phyloP scores from a whole-genome alignment of 2,113 vertebrate genomes.

The Synchiropus splendidus region DNA sequence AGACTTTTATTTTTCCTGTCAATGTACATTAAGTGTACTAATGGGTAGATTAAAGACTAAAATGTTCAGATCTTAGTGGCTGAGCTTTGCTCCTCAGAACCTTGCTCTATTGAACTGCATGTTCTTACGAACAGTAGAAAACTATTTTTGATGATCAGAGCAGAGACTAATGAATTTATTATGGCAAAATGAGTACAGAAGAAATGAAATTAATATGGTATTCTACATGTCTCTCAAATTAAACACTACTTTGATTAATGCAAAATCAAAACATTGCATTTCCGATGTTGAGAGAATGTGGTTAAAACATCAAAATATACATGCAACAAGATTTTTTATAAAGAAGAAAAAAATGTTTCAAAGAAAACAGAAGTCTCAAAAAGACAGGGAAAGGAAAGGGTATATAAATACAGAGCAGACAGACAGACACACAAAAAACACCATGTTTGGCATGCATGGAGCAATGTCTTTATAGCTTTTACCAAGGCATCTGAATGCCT shows the following conservation, averaged over 20 bases:
- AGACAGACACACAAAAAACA: slow-evolving; percentile 44
- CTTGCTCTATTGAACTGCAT: slow-evolving; percentile 42
- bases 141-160: slow-evolving; percentile 51
- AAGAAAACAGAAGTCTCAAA: slow-evolving; percentile 34
- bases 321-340: slow-evolving; percentile 51
- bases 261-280: slow-evolving; percentile 61
- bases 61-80: slow-evolving; percentile 10
- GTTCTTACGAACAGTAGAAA: slow-evolving; percentile 47
- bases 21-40: slow-evolving; percentile 10
- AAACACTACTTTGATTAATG: slow-evolving; percentile 66
- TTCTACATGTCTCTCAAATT: slow-evolving; percentile 66
- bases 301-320: slow-evolving; percentile 50
- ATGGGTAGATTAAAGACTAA: slow-evolving; percentile 6
- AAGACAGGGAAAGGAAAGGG: slow-evolving; percentile 39
- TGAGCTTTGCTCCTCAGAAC: slow-evolving; percentile 41
- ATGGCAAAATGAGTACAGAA: slow-evolving; percentile 65
- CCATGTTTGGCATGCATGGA: slow-evolving; percentile 67
- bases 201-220: slow-evolving; percentile 61
- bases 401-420: slow-evolving; percentile 41
- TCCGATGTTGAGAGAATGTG: slow-evolving; percentile 57
- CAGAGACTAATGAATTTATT: slow-evolving; percentile 60
- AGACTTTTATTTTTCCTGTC: too few species aligned
- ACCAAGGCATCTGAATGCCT: slow-evolving; percentile 56
- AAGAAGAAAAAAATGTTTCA: slow-evolving; percentile 34
- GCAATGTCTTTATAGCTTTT: slow-evolving; percentile 55